A percentile compares a stretch with the other conserved stretches of the same genome.
Conservation (phyloP, 1,140 invertebrate species). For the Pogonus chalceus region DNA sequence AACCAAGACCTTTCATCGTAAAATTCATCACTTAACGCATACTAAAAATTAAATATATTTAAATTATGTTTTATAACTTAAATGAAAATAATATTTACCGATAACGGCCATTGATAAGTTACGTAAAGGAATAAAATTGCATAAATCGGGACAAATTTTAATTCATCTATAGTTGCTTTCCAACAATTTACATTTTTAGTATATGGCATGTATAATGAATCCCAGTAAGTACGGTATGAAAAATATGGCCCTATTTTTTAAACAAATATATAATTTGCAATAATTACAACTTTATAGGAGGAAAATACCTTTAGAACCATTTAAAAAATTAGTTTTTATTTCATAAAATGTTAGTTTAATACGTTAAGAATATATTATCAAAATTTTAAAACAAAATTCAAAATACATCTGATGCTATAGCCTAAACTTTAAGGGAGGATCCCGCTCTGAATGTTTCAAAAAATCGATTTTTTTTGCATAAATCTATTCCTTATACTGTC, state of each 20-base stretch:
- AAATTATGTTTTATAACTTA: not conserved
- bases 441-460: no score
- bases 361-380: no score
- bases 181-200: conserved; percentile 52
- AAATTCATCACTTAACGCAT: conserved; percentile 57
- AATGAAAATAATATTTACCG: conserved; percentile 43
- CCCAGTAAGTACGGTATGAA: conserved; percentile 74
- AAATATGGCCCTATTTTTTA: conserved; percentile 70
- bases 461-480: no score
- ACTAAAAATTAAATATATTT: conserved; percentile 45
- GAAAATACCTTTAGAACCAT: not conserved
- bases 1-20: conserved; percentile 51
- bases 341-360: no score
- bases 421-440: no score
- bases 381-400: no score
- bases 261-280: conserved; percentile 8
- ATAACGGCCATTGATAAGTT: conserved; percentile 58
- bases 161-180: conserved; percentile 49
- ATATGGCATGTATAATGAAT: conserved; percentile 63
- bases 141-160: conserved; percentile 58
- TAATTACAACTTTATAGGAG: not conserved
- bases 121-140: conserved; percentile 55
- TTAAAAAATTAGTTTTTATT: no score
- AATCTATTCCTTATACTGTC: no score
- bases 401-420: no score